Evolutionary conservation across 2,888 invertebrate species (phyloP).

Genomic region (Amblyteles armatorius): DNA sequence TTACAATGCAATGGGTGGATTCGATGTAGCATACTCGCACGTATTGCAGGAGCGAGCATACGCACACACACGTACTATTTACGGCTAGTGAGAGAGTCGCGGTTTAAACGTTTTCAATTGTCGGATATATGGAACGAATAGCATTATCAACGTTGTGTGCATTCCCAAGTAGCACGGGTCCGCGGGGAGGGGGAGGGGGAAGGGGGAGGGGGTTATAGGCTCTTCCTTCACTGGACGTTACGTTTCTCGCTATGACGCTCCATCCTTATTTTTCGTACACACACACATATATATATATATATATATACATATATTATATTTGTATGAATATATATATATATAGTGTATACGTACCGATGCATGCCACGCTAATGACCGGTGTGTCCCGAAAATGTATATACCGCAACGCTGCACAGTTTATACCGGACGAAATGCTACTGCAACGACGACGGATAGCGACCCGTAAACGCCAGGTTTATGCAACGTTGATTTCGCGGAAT

Average conservation of each 20-base stretch:
- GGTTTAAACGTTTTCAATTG: constrained; percentile 60
- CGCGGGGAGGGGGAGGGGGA: background rate
- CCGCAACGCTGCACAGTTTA: background rate
- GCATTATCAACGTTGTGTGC: constrained; percentile 44
- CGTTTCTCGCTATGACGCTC: constrained; percentile 25
- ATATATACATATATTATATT: background rate
- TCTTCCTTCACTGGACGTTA: constrained; percentile 51
- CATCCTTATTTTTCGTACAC: constrained; percentile 16
- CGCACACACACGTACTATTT: constrained; percentile 33
- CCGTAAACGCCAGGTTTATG: constrained; percentile 62
- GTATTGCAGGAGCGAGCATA: background rate
- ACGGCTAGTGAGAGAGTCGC: constrained; percentile 52
- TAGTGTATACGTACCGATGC: background rate
- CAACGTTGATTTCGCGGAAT: constrained; percentile 62
- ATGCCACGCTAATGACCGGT: background rate
- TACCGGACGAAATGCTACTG: constrained; percentile 6
- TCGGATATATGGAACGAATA: constrained; percentile 60
- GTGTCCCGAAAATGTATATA: constrained; percentile 5
- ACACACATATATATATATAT: constrained; percentile 4
- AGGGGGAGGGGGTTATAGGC: background rate
- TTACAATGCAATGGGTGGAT: constrained; percentile 29
- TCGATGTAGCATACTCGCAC: constrained; percentile 12
- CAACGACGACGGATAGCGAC: constrained; percentile 42
- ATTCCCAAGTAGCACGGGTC: constrained; percentile 28
- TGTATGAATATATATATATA: background rate